phyloP scores from a whole-genome alignment of 1,140 invertebrate genomes.

The Drosophila ambigua region DNA sequence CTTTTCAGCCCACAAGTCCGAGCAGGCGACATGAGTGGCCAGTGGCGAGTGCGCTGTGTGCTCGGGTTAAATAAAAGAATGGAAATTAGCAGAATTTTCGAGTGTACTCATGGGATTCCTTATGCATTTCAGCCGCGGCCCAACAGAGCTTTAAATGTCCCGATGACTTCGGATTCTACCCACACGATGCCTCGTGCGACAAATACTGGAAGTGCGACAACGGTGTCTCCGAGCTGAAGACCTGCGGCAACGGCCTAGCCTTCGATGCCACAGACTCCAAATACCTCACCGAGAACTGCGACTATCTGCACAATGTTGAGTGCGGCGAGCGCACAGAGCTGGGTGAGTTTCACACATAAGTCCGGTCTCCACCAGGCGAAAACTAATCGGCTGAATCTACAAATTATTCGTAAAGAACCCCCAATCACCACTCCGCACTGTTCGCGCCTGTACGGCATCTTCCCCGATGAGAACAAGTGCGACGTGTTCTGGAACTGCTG shows the following conservation, averaged over 20 bases:
- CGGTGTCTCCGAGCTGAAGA: constrained; percentile 93
- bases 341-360: constrained; percentile 85
- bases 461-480: constrained; percentile 94
- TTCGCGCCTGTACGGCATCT: constrained; percentile 94
- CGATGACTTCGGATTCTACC: constrained; percentile 97
- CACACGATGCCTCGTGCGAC: constrained; percentile 94
- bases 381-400: no score
- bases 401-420: constrained; percentile 85
- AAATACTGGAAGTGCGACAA: constrained; percentile 98
- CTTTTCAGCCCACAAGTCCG: constrained; percentile 1
- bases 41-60: no score
- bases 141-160: constrained; percentile 96
- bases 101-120: constrained; percentile 5
- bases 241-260: constrained; percentile 96
- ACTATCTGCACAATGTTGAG: constrained; percentile 97
- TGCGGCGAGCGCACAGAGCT: constrained; percentile 94
- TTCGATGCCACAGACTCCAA: constrained; percentile 95
- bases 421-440: constrained; percentile 94
- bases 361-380: no score
- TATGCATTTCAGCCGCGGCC: constrained; percentile 85
- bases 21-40: not conserved
- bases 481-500: constrained; percentile 98
- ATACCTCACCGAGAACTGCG: constrained; percentile 96
- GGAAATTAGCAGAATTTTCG: constrained; percentile 7
- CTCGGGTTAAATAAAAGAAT: no score